Base-by-base conservation (phyloP, 2,888 invertebrate species). In the Catocala fraxini region DNA sequence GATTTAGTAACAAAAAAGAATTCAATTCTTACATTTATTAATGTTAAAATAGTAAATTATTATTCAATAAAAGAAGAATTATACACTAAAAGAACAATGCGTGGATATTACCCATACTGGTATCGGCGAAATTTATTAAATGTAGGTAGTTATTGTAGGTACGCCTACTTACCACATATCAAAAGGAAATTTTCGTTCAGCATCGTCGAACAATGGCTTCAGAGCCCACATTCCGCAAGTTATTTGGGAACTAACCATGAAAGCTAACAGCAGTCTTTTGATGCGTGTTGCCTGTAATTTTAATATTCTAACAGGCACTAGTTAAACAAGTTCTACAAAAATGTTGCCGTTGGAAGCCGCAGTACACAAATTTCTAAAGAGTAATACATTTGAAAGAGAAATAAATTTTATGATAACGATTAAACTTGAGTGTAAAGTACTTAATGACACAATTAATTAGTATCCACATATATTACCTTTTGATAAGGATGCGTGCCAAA, bases 171-270 rank as follows among this genome's bases (percentile, higher is more conserved):
- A 91, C 93, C 93, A 93, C 91, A 93, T 93, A 64, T 90, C 89
- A 64, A 93, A 91, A 0, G 93, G 92, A 66, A 90, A 93, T 13
- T 87, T 88, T n/a, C 89, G 81, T 59, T 76, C 82, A n/a, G 78
- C 85, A 52, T 92, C 89, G 55, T 93, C 92, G 47, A 93, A 90
- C 57, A 93, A 53, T 0, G 93, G 92, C 48, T 89, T 90, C 58
- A 93, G 56, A 0, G 89, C 91, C 90, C 92, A 93, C 69, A 90
- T 65, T 0, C 85, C 84, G 61, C 92, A 92, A 0, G 89, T 90
- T 4, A 84, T 69, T 73, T 92, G 91, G 0, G 93, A 85, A 64
- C 88, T 87, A 53, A 93, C 70, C 89, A 93, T 87, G 60, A 92
- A 93, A 0, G 83, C 85, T 35, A 92, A 55, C 48, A 92, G 75